Conservation (phyloP, 2,113 vertebrate genomes). For the Pipra filicauda region DNA sequence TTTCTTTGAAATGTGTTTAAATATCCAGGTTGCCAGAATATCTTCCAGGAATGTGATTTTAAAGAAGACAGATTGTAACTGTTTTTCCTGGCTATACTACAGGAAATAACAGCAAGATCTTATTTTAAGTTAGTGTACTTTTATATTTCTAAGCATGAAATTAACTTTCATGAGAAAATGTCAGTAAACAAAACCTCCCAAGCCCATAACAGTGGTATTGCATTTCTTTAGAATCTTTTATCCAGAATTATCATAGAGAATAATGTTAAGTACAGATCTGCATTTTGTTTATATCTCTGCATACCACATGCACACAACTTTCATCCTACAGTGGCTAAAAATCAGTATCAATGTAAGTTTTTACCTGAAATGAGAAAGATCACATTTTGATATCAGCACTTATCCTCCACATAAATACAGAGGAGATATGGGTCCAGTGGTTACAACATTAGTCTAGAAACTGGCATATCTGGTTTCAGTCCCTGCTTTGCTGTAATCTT, state of each 20-base stretch:
- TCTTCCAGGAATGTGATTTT: slow-evolving; percentile 82
- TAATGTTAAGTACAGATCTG: slow-evolving; percentile 46
- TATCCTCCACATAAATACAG: background rate
- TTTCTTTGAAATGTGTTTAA: slow-evolving; percentile 78
- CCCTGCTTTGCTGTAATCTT: background rate
- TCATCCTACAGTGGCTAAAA: background rate
- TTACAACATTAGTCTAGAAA: background rate
- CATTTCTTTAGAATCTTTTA: slow-evolving; percentile 32
- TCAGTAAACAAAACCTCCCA: slow-evolving; percentile 67
- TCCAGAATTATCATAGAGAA: slow-evolving; percentile 39
- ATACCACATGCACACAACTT: background rate
- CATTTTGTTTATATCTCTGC: slow-evolving; percentile 49
- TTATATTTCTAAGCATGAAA: slow-evolving; percentile 78
- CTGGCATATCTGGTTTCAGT: background rate
- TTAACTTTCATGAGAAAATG: slow-evolving; percentile 76
- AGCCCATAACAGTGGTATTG: background rate
- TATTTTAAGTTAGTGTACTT: slow-evolving; percentile 80
- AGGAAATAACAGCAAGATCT: slow-evolving; percentile 81
- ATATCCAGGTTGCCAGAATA: slow-evolving; percentile 80
- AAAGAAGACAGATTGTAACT: slow-evolving; percentile 83
- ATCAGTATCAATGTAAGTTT: background rate
- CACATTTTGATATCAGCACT: background rate
- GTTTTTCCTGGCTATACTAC: slow-evolving; percentile 85
- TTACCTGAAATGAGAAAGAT: background rate
- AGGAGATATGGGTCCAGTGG: background rate